A percentile compares a stretch with the other conserved stretches of the same genome.
phyloP scores from a whole-genome alignment of 35 echinoderm and acorn worm species.

The Nesometra sesokonis region DNA sequence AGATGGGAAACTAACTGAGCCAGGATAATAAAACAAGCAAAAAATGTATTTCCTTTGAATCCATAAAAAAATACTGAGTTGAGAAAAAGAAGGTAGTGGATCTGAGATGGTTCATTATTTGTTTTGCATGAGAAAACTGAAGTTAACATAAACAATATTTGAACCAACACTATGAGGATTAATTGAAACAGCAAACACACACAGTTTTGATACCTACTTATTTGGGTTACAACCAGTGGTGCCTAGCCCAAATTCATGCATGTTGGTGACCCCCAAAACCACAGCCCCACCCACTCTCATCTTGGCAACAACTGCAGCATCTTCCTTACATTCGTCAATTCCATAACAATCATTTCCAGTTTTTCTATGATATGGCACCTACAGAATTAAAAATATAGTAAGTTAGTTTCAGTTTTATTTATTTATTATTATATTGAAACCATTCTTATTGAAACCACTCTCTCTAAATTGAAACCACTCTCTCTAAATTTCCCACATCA shows the following conservation, averaged over 20 bases:
- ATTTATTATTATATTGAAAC: neutral
- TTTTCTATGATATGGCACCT: constrained; percentile 48
- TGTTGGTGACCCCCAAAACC: constrained; percentile 69
- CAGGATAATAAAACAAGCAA: too few relatives aligned
- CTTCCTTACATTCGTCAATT: constrained; percentile 17
- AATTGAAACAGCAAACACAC: too few relatives aligned
- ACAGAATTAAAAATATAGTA: constrained; percentile 6
- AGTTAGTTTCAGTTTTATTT: neutral
- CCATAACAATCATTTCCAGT: constrained; percentile 43
- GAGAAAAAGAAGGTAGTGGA: too few relatives aligned
- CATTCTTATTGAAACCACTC: neutral
- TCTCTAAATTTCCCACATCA: neutral
- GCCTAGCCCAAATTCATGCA: constrained; percentile 87
- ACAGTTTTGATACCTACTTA: constrained; percentile 31
- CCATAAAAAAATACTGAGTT: too few relatives aligned
- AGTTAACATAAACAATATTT: too few relatives aligned
- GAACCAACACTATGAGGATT: too few relatives aligned
- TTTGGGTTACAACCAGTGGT: constrained; percentile 61
- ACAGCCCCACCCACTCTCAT: constrained; percentile 65
- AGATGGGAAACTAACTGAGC: too few relatives aligned
- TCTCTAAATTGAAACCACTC: neutral
- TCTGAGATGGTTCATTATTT: too few relatives aligned
- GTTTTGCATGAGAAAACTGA: too few relatives aligned
- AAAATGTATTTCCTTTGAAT: too few relatives aligned
- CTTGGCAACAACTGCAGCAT: constrained; percentile 46